Base-by-base conservation (phyloP, 2,797 vertebrate species). In the Hyperoplus lanceolatus region DNA sequence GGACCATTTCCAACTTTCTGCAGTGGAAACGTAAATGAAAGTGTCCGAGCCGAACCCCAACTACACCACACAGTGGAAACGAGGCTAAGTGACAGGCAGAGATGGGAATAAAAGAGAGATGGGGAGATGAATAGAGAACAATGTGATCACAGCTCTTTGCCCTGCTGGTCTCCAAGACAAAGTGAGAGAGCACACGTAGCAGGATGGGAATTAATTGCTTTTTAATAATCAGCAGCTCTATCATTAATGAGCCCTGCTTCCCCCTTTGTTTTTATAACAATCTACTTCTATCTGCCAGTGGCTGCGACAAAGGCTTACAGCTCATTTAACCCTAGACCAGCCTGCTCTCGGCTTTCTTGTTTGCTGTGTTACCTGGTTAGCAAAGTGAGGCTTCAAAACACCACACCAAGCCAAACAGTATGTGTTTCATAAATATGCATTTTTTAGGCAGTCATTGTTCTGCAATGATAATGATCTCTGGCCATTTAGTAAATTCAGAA, bases 191-290 rank as follows among this genome's bases (percentile, higher is more conserved):
- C 78, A 73, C 46, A 36, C 77, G 77, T 74, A 49, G 53, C 73
- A 76, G 65, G 60, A 65, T 39, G 29, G 75, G 59, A 84, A 89
- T 87, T 80, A 83, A 89, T 88, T 88, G 74, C 62, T 62, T 87
- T 90, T 84, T 90, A 82, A 86, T 91, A 85, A 81, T 86, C 43
- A 18, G 15, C 60, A 13, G 45, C 61, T 74, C 65, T 62, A 65
- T 77, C 75, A 75, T 81, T 81, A 91, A 85, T 76, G 70, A 81
- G 65, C 73, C 36, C 63, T 49, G 43, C 2, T 8, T 54, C 70
- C 61, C 38, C 11, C 41, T 42, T 66, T 80, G 21, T 77, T 81
- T 73, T 70, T 76, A 59, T 7, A 66, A 63, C 61, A 39, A 11
- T 65, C 66, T 42, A 18, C 43, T 49, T 83, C 21, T 82, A 1